Conservation (phyloP, 2,888 invertebrate species). For the Nomada ferruginata region DNA sequence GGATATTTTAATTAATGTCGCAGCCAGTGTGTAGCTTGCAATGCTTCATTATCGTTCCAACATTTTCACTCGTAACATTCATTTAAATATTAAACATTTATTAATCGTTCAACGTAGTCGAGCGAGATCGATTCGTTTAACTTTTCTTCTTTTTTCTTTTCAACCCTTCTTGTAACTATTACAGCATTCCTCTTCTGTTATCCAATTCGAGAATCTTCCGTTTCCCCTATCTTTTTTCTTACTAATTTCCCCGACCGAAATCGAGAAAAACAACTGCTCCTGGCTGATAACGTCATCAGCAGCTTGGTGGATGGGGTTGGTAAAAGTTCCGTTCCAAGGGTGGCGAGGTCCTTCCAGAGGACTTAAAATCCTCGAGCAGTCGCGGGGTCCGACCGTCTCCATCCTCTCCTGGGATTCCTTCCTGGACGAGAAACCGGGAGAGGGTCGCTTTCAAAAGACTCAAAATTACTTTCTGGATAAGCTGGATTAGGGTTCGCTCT, state of each 20-base stretch:
- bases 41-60: neutral
- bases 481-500: constrained; percentile 87
- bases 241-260: constrained; percentile 76
- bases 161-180: constrained; percentile 9
- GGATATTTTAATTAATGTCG: constrained; percentile 22
- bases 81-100: neutral
- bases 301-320: constrained; percentile 31
- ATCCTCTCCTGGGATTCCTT: constrained; percentile 63
- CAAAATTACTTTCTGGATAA: constrained; percentile 88
- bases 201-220: constrained; percentile 51
- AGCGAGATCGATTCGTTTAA: constrained; percentile 35
- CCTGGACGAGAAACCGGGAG: constrained; percentile 57
- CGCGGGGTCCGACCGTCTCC: constrained; percentile 59
- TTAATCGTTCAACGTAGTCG: neutral
- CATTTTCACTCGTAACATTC: neutral
- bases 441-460: constrained; percentile 86
- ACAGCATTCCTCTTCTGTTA: constrained; percentile 26
- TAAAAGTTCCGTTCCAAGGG: constrained; percentile 57
- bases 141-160: neutral
- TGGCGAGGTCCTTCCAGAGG: constrained; percentile 66
- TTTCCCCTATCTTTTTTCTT: constrained; percentile 42
- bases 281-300: constrained; percentile 72
- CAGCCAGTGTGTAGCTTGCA: neutral
- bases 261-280: constrained; percentile 77
- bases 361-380: constrained; percentile 66